A percentile compares a stretch with the other conserved stretches of the same genome.
Conservation (phyloP, 1,140 invertebrate species). For the Planococcus citri region DNA sequence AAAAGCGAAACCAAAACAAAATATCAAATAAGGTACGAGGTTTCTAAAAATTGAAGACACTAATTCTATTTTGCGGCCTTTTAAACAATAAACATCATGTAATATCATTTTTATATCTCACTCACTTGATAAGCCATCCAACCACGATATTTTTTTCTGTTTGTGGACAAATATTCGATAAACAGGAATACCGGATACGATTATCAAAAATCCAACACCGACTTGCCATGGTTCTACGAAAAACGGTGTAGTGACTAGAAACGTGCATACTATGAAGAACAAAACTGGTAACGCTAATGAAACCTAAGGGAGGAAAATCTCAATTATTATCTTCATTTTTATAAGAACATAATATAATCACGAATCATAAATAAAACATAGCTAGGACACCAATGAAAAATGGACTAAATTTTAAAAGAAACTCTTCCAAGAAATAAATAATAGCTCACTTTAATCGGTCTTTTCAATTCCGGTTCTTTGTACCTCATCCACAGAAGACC, state of each 20-base stretch:
- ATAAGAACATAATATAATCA: conserved; percentile 20
- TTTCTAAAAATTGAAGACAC: no score
- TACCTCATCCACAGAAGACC: conserved; percentile 77
- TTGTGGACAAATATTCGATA: conserved; percentile 78
- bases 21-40: no score
- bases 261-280: conserved; percentile 72
- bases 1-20: no score
- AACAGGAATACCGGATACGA: conserved; percentile 78
- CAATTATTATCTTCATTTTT: no score
- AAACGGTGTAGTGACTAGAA: conserved; percentile 69
- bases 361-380: no score
- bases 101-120: not conserved
- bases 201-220: conserved; percentile 67
- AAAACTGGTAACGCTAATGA: conserved; percentile 62
- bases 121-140: conserved; percentile 29
- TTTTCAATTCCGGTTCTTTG: conserved; percentile 50
- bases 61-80: no score
- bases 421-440: not conserved
- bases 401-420: no score
- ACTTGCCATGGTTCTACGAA: conserved; percentile 64
- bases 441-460: conserved; percentile 52
- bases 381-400: no score
- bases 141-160: conserved; percentile 58
- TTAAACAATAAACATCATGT: not conserved
- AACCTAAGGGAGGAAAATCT: no score